Percentiles rank a stretch among this genome's conserved stretches.
Conservation (phyloP, 1,140 invertebrate species). For the Zelostemma sp. region DNA sequence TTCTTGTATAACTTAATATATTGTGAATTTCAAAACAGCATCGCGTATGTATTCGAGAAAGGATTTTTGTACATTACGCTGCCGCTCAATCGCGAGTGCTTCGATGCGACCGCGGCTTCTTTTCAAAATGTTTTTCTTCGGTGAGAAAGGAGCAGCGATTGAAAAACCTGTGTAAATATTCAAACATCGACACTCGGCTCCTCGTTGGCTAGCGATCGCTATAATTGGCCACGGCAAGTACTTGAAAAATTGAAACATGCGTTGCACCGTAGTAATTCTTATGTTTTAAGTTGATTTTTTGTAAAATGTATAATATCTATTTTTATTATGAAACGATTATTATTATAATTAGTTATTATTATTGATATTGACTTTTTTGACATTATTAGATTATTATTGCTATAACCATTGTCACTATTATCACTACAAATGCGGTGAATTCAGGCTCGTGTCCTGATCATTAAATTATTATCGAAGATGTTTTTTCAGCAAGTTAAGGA, state of each 20-base stretch:
- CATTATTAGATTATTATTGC: slow-evolving; percentile 55
- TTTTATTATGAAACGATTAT: slow-evolving; percentile 52
- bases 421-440: slow-evolving; percentile 51
- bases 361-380: slow-evolving; percentile 46
- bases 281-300: slow-evolving; percentile 57
- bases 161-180: slow-evolving; percentile 40
- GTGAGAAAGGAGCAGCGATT: slow-evolving; percentile 13
- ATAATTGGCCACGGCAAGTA: not conserved
- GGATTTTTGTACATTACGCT: slow-evolving; percentile 55
- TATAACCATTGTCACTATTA: slow-evolving; percentile 53
- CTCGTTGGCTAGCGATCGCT: slow-evolving; percentile 29
- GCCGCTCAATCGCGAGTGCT: slow-evolving; percentile 23
- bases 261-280: slow-evolving; percentile 37
- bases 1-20: slow-evolving; percentile 60
- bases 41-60: slow-evolving; percentile 34
- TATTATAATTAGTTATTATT: slow-evolving; percentile 46
- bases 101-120: slow-evolving; percentile 15
- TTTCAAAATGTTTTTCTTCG: slow-evolving; percentile 27
- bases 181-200: slow-evolving; percentile 35
- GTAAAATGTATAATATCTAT: slow-evolving; percentile 58
- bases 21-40: slow-evolving; percentile 40
- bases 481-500: slow-evolving; percentile 64
- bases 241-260: slow-evolving; percentile 23
- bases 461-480: slow-evolving; percentile 60
- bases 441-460: slow-evolving; percentile 45